Evolutionary conservation across 2,797 vertebrate species (phyloP), one percentile per base, ranked within the genome.

Genomic region (Pyrocephalus nanus): DNA sequence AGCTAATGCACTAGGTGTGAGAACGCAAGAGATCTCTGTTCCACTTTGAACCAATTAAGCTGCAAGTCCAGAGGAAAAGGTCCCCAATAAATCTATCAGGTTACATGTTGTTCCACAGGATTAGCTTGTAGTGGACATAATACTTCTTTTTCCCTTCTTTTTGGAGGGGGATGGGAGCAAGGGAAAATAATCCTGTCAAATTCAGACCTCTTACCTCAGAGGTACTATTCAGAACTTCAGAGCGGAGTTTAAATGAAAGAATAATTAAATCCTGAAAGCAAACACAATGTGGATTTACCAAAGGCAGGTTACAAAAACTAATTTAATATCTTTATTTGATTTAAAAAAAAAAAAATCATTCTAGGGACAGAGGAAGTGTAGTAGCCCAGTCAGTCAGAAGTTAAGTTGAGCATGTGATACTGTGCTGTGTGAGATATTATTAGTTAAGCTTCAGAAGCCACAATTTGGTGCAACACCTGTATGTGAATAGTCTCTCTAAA

Each of bases 211-310:
- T 88, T 70, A 58, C 86, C 67, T 90, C 61, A 53, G 74, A 95
- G 55, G 67, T 89, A 38, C 45, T 58, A 27, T 73, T 92, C 60
- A 92, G 77, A 90, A 93, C 93, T 95, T 95, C 78, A 94, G 83
- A 95, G 88, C 32, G 67, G 50, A 82, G 55, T 89, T 94, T 36
- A 92, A 93, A 92, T 94, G 51, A 92, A 91, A 93, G 77, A 92
- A 89, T 91, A 92, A 90, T 93, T 90, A 92, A 86, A 95, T 93
- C 78, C 94, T 74, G 71, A 92, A 95, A 88, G 80, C 54, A 96
- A 96, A 93, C 77, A 85, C 74, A 92, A 64, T 23, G 47, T 34
- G 34, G 86, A 50, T 92, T 93, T 95, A 64, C 66, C 48, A 60
- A 86, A 94, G 64, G 55, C 90, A 90, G 60, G 83, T 94, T 86